These are phyloP conservation scores for Lampris megalopsis DNA, from an alignment of 2,113 vertebrate genomes.

Conservation along the genomic window DNA sequence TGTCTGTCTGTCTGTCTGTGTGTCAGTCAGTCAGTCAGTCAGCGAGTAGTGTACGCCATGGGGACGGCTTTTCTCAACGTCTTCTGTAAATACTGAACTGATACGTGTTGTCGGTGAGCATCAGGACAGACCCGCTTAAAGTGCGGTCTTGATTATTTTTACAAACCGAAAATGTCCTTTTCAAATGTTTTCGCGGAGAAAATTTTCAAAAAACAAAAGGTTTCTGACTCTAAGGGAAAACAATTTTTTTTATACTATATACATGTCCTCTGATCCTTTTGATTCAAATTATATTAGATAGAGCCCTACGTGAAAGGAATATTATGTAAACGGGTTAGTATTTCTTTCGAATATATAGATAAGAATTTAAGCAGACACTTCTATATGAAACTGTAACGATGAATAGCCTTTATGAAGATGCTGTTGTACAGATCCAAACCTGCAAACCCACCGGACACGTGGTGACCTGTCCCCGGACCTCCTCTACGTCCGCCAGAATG, in stretches of 20 bases:
- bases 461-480: slow-evolving; percentile 52
- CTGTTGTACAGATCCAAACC: slow-evolving; percentile 66
- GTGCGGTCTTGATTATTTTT: slow-evolving; percentile 67
- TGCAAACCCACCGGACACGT: slow-evolving; percentile 56
- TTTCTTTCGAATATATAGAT: slow-evolving; percentile 75
- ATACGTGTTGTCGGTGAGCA: slow-evolving; percentile 53
- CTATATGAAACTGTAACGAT: slow-evolving; percentile 66
- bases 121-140: slow-evolving; percentile 57
- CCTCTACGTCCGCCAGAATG: slow-evolving; percentile 70
- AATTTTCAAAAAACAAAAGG: slow-evolving; percentile 35
- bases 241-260: slow-evolving; percentile 73
- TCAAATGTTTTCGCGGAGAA: slow-evolving; percentile 57
- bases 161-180: slow-evolving; percentile 52
- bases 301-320: slow-evolving; percentile 73
- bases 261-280: slow-evolving; percentile 59
- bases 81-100: slow-evolving; percentile 63
- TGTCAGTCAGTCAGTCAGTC: slow-evolving; percentile 22
- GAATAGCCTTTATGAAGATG: slow-evolving; percentile 69
- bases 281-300: slow-evolving; percentile 75
- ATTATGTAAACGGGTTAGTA: slow-evolving; percentile 74
- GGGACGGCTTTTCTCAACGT: slow-evolving; percentile 63
- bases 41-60: slow-evolving; percentile 65
- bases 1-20: too few species aligned
- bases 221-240: slow-evolving; percentile 54
- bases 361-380: slow-evolving; percentile 68